Percentiles rank a stretch among this genome's conserved stretches.
Evolutionary conservation across 2,888 invertebrate species (phyloP).

Genomic region (Hermaeophaga mercurialis): DNA sequence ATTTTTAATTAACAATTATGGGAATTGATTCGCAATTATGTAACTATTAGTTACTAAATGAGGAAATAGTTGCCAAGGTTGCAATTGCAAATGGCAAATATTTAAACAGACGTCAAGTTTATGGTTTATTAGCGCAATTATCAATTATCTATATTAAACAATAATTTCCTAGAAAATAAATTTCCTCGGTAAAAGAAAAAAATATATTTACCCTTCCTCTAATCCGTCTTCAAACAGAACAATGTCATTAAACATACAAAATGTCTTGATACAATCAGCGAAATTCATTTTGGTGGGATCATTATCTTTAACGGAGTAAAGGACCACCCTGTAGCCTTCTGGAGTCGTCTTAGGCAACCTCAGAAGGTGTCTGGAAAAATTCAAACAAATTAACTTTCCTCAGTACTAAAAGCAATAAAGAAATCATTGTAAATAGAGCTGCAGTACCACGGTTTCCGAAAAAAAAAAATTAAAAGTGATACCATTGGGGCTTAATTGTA

Average conservation of each 20-base stretch:
- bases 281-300: slow-evolving; percentile 70
- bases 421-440: too few species aligned
- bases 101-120: not conserved
- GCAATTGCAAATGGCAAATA: not conserved
- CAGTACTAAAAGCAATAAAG: too few species aligned
- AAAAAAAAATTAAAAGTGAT: too few species aligned
- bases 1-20: too few species aligned
- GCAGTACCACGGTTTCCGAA: too few species aligned
- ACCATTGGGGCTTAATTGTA: too few species aligned
- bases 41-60: too few species aligned
- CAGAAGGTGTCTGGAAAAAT: slow-evolving; percentile 63
- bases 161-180: too few species aligned
- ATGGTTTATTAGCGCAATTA: not conserved
- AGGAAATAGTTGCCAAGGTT: slow-evolving; percentile 1
- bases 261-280: slow-evolving; percentile 65
- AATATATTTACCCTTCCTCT: slow-evolving; percentile 51
- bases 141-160: too few species aligned
- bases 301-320: slow-evolving; percentile 64
- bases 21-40: too few species aligned
- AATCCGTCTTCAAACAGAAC: slow-evolving; percentile 66
- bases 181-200: not conserved
- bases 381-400: not conserved
- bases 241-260: slow-evolving; percentile 72
- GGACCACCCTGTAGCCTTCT: slow-evolving; percentile 67
- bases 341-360: slow-evolving; percentile 65